phyloP scores from a whole-genome alignment of 1,140 invertebrate genomes.

The Macrocentrus cingulum region DNA sequence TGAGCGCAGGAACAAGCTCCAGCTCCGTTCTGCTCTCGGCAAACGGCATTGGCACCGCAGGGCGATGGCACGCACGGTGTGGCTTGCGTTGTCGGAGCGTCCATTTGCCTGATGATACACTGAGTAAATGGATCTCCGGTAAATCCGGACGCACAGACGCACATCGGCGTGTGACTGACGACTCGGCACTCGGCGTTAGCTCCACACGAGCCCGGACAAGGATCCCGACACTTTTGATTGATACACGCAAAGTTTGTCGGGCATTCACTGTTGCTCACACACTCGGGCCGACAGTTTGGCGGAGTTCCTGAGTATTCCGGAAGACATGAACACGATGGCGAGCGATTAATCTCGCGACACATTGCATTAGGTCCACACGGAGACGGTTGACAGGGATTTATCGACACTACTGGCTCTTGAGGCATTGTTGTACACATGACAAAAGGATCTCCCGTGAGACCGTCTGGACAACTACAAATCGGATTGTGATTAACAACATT shows the following conservation, averaged over 20 bases:
- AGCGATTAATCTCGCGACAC: constrained; percentile 53
- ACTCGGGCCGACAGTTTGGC: constrained; percentile 59
- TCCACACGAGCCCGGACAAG: constrained; percentile 51
- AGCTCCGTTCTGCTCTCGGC: constrained; percentile 62
- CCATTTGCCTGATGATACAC: constrained; percentile 24
- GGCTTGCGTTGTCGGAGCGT: constrained; percentile 31
- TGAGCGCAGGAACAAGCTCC: constrained; percentile 65
- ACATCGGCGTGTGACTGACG: constrained; percentile 58
- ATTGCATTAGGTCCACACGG: constrained; percentile 62
- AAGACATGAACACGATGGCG: constrained; percentile 52
- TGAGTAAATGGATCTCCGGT: constrained; percentile 61
- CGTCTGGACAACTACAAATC: constrained; percentile 65
- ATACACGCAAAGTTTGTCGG: constrained; percentile 51
- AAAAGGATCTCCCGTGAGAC: constrained; percentile 64
- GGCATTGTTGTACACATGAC: constrained; percentile 56
- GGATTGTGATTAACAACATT: constrained; percentile 69
- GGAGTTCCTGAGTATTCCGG: constrained; percentile 53
- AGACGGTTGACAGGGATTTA: constrained; percentile 57
- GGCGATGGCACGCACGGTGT: constrained; percentile 75
- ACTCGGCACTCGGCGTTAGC: constrained; percentile 58
- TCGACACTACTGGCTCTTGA: constrained; percentile 16
- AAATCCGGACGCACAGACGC: constrained; percentile 52
- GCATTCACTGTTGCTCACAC: constrained; percentile 51
- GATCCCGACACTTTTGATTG: constrained; percentile 50
- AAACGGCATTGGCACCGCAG: constrained; percentile 76